phyloP scores from a whole-genome alignment of 2,797 vertebrate genomes.

The Poeciliopsis infans region DNA sequence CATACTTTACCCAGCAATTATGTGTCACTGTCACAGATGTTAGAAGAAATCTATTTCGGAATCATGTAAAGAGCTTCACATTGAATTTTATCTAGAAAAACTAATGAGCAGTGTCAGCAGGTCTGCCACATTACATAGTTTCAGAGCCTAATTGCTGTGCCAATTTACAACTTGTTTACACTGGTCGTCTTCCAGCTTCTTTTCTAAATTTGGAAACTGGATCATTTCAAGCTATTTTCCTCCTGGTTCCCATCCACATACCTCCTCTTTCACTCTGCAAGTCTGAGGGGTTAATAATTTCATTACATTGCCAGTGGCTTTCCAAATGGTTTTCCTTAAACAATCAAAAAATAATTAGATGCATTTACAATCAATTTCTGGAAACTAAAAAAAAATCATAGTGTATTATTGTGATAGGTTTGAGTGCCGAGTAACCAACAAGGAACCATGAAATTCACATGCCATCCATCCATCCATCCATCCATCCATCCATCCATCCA shows the following conservation, averaged over 20 bases:
- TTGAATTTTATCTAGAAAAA: conserved; percentile 9
- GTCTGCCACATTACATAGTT: background rate
- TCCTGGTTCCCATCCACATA: conserved; percentile 18
- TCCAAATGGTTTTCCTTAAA: conserved; percentile 24
- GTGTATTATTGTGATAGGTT: background rate
- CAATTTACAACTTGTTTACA: conserved; percentile 19
- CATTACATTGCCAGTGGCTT: background rate
- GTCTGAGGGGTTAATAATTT: conserved; percentile 6
- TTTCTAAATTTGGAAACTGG: conserved; percentile 31
- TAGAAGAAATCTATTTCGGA: background rate
- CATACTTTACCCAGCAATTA: background rate
- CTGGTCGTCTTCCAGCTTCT: background rate
- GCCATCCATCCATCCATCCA: background rate
- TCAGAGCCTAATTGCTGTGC: conserved; percentile 20
- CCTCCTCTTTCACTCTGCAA: conserved; percentile 21
- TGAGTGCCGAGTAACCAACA: background rate
- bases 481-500: no score
- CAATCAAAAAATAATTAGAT: background rate
- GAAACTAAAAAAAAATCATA: background rate
- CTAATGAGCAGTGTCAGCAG: conserved; percentile 16
- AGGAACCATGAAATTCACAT: background rate
- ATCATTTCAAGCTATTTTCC: conserved; percentile 30
- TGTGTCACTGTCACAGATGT: background rate
- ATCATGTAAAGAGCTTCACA: conserved; percentile 1
- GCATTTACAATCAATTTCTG: background rate